Evolutionary conservation across 2,797 vertebrate species (phyloP), one percentile per base, ranked within the genome.

Genomic region (Betta splendens): DNA sequence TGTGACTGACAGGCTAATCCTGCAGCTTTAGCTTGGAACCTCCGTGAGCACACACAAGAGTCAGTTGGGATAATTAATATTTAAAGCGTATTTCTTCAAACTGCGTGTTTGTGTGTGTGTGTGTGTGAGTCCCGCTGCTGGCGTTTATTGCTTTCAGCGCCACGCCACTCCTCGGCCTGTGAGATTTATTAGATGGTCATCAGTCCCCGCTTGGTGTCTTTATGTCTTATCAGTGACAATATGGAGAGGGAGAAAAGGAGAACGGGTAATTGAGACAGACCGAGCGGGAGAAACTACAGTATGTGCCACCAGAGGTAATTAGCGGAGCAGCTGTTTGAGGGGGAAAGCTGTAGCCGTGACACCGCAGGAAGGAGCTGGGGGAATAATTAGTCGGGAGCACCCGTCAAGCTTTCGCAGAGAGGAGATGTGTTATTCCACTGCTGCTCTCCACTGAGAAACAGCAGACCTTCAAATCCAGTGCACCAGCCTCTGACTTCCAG

Each of bases 341-440:
- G 73, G 76, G 77, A 45, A 75, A 68, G 68, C 75, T 85, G 77
- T 84, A 84, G 80, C 77, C 66, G 62, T 86, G 80, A 85, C 86
- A 85, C 86, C 75, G 79, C 80, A 87, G 87, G 87, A 89, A 88
- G 60, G 84, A 85, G 85, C 82, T 50, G 51, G 80, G 89, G 87
- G 87, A 87, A 87, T 88, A 89, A 90, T 90, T 90, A 89, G 67
- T 67, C 28, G 7, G 78, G 81, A 89, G 85, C 87, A 88, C 85
- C 84, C 83, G 67, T 88, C 84, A 87, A 86, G 82, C 77, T 78
- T 63, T 76, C 82, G 79, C 61, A 73, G 78, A 85, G 78, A 69
- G 17, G 56, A 79, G 72, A 86, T 78, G 83, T 87, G 75, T 87
- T 85, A 80, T 86, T 89, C 66, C 71, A 62, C 72, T 60, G 65